phyloP scores from a whole-genome alignment of 30 jellyfish, hydroid and myxozoan species.

The Aurelia sp. region DNA sequence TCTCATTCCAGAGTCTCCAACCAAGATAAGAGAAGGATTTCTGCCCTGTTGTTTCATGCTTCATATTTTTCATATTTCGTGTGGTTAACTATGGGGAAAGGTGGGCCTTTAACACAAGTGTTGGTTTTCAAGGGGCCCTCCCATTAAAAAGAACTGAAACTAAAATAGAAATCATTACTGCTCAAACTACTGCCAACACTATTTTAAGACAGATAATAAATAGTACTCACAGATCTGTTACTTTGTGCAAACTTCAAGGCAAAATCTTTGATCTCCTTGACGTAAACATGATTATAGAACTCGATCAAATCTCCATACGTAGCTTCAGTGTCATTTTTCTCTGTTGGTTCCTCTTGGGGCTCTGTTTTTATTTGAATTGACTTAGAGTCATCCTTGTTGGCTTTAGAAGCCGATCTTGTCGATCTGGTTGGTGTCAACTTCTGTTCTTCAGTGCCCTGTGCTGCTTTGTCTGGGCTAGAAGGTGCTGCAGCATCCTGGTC shows the following conservation, averaged over 20 bases:
- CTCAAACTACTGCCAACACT: too few species aligned
- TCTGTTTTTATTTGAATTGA: constrained; percentile 18
- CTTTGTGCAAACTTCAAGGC: constrained; percentile 87
- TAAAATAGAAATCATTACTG: too few species aligned
- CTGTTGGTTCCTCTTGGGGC: neutral
- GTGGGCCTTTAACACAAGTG: too few species aligned
- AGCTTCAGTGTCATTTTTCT: constrained; percentile 27
- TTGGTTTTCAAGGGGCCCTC: too few species aligned
- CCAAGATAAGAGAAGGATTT: too few species aligned
- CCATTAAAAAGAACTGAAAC: too few species aligned
- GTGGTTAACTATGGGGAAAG: too few species aligned
- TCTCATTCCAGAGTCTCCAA: too few species aligned
- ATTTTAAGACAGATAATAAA: too few species aligned
- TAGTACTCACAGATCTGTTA: constrained; percentile 69
- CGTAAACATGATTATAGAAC: constrained; percentile 87
- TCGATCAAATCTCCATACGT: constrained; percentile 90
- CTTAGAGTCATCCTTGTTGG: constrained; percentile 36
- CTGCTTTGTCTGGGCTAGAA: constrained; percentile 33
- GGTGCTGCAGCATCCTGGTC: constrained; percentile 11
- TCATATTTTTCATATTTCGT: too few species aligned
- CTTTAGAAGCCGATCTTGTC: constrained; percentile 67
- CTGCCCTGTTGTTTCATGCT: too few species aligned
- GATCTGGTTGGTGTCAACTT: constrained; percentile 65
- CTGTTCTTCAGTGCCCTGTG: constrained; percentile 15
- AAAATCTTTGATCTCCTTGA: constrained; percentile 88